Conservation (phyloP, 2,797 vertebrate species). For the Enteromius paludinosus region DNA sequence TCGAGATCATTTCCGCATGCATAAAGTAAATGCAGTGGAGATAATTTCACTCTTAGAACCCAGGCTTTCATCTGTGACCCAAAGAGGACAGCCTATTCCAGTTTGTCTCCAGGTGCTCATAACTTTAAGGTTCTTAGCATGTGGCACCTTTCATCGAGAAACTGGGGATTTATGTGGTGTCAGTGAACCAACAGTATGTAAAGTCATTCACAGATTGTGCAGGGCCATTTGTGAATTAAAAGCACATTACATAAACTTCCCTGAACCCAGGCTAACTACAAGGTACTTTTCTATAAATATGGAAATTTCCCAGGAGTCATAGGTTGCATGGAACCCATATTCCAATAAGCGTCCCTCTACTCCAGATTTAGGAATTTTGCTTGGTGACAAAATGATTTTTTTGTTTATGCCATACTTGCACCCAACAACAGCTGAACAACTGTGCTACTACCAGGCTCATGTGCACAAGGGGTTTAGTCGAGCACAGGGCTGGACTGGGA, state of each 20-base stretch:
- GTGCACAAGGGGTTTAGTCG: not conserved
- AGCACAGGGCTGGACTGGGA: too few relatives aligned
- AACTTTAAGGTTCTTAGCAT: not conserved
- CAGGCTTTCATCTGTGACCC: not conserved
- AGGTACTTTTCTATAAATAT: not conserved
- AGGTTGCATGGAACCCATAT: not conserved
- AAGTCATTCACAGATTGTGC: not conserved
- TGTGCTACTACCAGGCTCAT: not conserved
- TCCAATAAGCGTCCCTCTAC: not conserved
- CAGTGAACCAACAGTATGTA: not conserved
- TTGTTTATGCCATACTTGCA: constrained; percentile 25
- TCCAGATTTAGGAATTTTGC: not conserved
- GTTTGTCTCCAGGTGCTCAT: not conserved
- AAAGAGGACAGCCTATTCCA: not conserved
- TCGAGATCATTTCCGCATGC: not conserved
- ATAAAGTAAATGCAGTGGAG: not conserved
- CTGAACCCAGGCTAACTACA: not conserved
- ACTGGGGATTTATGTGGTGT: not conserved
- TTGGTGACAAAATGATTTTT: constrained; percentile 23
- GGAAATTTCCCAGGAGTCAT: not conserved
- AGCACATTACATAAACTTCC: not conserved
- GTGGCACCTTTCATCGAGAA: not conserved
- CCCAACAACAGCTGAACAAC: constrained; percentile 14
- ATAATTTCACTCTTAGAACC: not conserved
- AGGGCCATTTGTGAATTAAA: not conserved